These are phyloP conservation scores for Petrophora chlorosata DNA, from an alignment of 2,888 invertebrate species.

Conservation along the genomic window DNA sequence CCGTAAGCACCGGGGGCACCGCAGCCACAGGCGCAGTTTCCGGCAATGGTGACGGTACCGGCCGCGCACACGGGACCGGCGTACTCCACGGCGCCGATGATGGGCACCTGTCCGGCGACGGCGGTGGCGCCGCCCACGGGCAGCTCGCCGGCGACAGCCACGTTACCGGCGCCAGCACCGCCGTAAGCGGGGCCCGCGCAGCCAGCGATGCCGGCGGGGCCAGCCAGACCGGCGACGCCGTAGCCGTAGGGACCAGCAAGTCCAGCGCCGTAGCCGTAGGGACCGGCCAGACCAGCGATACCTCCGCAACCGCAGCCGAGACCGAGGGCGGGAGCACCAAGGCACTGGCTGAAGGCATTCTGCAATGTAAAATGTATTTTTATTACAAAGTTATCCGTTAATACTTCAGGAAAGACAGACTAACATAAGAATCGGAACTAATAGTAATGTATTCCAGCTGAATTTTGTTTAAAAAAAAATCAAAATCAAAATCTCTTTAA, in stretches of 20 bases:
- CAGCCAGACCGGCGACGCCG: constrained; percentile 5
- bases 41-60: no score
- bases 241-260: constrained; percentile 24
- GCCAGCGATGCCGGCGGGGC: neutral
- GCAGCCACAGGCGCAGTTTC: constrained; percentile 8
- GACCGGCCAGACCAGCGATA: neutral
- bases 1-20: constrained; percentile 9
- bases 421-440: no score
- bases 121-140: constrained; percentile 30
- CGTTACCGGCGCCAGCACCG: constrained; percentile 23
- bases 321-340: neutral
- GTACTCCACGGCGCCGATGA: no score
- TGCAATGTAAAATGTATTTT: no score
- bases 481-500: no score
- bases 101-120: no score
- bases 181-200: constrained; percentile 2
- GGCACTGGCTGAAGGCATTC: constrained; percentile 5
- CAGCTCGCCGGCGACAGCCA: no score
- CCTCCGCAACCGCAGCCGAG: neutral
- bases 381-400: no score
- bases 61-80: no score
- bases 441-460: no score
- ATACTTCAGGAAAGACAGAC: no score
- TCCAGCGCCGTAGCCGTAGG: neutral
- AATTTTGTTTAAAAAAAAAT: no score